Conservation (phyloP, 2,888 invertebrate species). For the Cotesia congregata region DNA sequence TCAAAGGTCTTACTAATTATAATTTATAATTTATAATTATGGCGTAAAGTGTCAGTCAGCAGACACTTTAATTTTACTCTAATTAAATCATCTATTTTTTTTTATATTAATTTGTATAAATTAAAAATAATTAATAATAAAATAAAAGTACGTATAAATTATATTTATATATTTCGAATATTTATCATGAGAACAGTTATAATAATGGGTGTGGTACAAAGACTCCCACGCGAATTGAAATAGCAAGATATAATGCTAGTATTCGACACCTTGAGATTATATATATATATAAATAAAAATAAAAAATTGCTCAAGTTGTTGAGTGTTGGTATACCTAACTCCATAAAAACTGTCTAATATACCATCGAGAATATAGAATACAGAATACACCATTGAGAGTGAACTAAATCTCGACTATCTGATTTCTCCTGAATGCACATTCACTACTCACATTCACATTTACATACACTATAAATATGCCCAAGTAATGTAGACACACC, state of each 20-base stretch:
- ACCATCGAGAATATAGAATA: conserved; percentile 8
- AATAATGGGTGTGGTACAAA: conserved; percentile 37
- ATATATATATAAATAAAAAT: conserved; percentile 2
- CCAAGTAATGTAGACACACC: neutral
- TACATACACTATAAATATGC: neutral
- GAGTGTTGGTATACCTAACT: neutral
- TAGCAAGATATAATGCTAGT: conserved; percentile 4
- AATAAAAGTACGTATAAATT: too few species aligned
- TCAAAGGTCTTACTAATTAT: neutral
- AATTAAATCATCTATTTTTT: neutral
- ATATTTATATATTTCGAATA: conserved; percentile 1
- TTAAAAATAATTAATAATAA: too few species aligned
- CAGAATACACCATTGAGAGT: neutral
- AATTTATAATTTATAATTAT: neutral
- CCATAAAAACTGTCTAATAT: conserved; percentile 27
- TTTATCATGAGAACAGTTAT: conserved; percentile 34
- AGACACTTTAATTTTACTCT: neutral
- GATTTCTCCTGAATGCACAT: conserved; percentile 33
- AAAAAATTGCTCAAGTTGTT: neutral
- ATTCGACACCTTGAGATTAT: conserved; percentile 35
- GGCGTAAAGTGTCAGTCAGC: neutral
- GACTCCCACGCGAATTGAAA: conserved; percentile 44
- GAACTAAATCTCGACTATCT: conserved; percentile 39
- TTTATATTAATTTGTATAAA: neutral
- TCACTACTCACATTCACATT: neutral